Evolutionary conservation across 1,140 invertebrate genomes (phyloP), one percentile per base, ranked within the genome.

Genomic region (Caenorhabditis tropicalis): DNA sequence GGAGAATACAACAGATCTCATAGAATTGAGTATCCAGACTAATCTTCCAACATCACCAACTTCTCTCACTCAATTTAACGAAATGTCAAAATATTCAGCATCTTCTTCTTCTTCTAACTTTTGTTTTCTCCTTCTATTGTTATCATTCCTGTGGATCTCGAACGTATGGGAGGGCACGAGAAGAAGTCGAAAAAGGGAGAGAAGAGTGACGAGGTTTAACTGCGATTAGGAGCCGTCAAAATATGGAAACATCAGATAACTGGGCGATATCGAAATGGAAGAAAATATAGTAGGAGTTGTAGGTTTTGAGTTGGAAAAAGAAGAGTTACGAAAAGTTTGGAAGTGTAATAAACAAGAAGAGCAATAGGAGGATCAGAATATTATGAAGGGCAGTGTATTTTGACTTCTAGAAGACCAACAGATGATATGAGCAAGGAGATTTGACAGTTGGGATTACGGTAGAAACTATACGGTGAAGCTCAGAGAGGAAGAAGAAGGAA

Each of bases 161-260:
- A 74, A 74, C 65, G 65, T 74, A 74, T 74, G 36, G 65, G n/a
- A n/a, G n/a, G n/a, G 65, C n/a, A 24, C 33, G 10, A 12, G 65
- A 39, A 74, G 29, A 74, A 43, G 33, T 27, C 21, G 53, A 56
- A 56, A 74, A 36, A 2, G 58, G 19, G 31, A 19, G 19, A 24
- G 29, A 24, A 19, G 21, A 33, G 58, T 33, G 58, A 65, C 29
- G 36, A 21, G 36, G 65, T 74, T 74, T 74, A 74, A 74, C 65
- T 74, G n/a, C 36, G 65, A 74, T 74, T 74, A 74, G 33, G 36
- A 74, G 65, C 65, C 65, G 65, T 74, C 65, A 74, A 43, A 33
- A 74, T 74, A 74, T 74, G n/a, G 65, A 74, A 74, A 74, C 65
- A 74, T 74, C 36, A 74, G 65, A 74, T 74, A 36, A n/a, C 10